Evolutionary conservation across 2,888 invertebrate genomes (phyloP), one percentile per base, ranked within the genome.

Genomic region (Crocallis elinguaria): DNA sequence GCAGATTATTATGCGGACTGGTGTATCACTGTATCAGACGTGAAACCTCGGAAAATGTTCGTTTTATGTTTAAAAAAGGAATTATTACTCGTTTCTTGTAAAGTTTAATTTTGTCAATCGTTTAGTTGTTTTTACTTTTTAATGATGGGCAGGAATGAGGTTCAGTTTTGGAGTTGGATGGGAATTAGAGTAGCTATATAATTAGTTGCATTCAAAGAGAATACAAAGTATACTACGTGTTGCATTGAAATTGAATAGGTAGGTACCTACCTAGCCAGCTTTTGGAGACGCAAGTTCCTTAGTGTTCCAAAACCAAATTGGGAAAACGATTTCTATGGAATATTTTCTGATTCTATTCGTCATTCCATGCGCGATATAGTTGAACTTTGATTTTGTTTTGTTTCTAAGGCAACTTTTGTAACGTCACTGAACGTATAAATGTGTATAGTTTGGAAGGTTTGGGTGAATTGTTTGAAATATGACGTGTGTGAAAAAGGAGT

Each of bases 41-140:
- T 71, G 77, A 76, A 77, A 68, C 75, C 66, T 71, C 68, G 73
- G 75, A 75, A 75, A 73, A 73, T 72, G 71, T 69, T 65, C 71
- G 69, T 67, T 75, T 73, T 68, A 61, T 61, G 60, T 65, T 65
- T 60, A 55, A 57, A 65, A 60, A 65, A 65, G 65, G 63, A 63
- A 58, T 63, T 63, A 63, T 63, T 60, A 54, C 60, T 53, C 54
- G 57, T 56, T 63, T 56, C 60, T 58, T 58, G 52, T 57, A 56
- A 60, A 48, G 58, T 60, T 58, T 60, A 55, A 64, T 66, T 61
- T 61, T 54, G 56, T 62, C 57, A 63, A 64, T 60, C 43, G 50
- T 49, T 49, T 12, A 14, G 32, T 38, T 49, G 53, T 51, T 49
- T 45, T 57, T 51, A 13, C 27, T 41, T 52, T 50, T 46, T 41